phyloP scores from a whole-genome alignment of 2,113 vertebrate genomes.

The Cepphus grylle region DNA sequence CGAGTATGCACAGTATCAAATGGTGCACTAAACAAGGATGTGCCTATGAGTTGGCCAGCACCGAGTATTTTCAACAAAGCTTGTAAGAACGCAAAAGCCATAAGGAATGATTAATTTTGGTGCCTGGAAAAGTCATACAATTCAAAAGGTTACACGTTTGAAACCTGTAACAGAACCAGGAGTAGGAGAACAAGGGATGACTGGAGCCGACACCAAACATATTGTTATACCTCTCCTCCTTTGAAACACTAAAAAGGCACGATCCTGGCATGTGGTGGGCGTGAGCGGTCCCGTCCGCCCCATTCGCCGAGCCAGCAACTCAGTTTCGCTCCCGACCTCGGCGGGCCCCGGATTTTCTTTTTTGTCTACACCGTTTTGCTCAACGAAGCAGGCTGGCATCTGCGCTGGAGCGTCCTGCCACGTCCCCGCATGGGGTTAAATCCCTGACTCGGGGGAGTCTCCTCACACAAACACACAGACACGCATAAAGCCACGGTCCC shows the following conservation, averaged over 20 bases:
- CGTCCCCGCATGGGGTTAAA: background rate
- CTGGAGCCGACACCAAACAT: fast-evolving
- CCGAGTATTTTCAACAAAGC: background rate
- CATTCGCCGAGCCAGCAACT: background rate
- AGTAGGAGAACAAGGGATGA: background rate
- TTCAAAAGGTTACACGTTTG: background rate
- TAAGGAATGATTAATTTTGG: background rate
- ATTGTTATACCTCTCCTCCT: background rate
- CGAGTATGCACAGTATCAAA: fast-evolving
- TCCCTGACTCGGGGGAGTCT: fast-evolving
- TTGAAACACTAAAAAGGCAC: background rate
- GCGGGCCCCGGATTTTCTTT: background rate
- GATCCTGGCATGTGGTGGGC: background rate
- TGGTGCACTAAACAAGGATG: background rate
- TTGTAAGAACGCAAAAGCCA: background rate
- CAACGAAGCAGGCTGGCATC: fast-evolving
- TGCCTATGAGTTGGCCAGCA: background rate
- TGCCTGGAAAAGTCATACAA: background rate
- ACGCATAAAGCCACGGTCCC: fast-evolving
- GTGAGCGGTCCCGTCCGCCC: background rate
- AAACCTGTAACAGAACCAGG: background rate
- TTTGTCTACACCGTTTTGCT: fast-evolving
- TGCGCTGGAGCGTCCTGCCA: background rate
- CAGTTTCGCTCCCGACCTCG: background rate
- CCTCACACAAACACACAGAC: background rate